These are phyloP conservation scores for Agrilus biguttatus DNA, from an alignment of 2,888 invertebrate genomes.

Conservation along the genomic window DNA sequence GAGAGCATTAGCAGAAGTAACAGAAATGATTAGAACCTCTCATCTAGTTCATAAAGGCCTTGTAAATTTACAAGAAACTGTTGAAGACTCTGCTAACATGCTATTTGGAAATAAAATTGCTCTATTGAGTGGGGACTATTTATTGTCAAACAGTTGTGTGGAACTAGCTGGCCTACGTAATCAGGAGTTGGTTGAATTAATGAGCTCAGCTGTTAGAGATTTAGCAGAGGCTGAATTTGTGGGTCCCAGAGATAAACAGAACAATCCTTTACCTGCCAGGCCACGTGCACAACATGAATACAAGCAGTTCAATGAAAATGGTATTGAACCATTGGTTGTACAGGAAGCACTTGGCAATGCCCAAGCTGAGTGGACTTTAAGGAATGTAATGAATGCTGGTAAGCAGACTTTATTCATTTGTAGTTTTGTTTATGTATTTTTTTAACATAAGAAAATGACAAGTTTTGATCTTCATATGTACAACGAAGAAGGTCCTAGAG, in stretches of 20 bases:
- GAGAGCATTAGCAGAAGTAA: slow-evolving; percentile 82
- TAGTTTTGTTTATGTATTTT: no score
- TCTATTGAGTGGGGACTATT: slow-evolving; percentile 75
- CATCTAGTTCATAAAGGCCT: slow-evolving; percentile 72
- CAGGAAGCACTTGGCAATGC: slow-evolving; percentile 42
- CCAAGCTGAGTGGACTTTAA: slow-evolving; percentile 62
- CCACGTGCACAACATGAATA: slow-evolving; percentile 31
- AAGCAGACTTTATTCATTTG: background rate
- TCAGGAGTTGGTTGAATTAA: slow-evolving; percentile 73
- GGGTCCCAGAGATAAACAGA: slow-evolving; percentile 71
- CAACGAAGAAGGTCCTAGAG: no score
- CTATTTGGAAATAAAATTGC: slow-evolving; percentile 93
- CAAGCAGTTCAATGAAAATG: slow-evolving; percentile 17
- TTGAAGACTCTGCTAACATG: slow-evolving; percentile 55
- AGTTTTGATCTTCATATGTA: no score
- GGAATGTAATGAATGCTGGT: slow-evolving; percentile 69
- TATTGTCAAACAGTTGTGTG: slow-evolving; percentile 76
- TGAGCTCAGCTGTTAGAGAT: slow-evolving; percentile 79
- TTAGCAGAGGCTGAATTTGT: slow-evolving; percentile 83
- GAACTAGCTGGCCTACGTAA: slow-evolving; percentile 71
- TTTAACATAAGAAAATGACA: no score
- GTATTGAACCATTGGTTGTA: slow-evolving; percentile 25
- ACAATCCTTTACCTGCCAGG: slow-evolving; percentile 63
- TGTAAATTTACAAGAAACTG: slow-evolving; percentile 60
- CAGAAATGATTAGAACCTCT: slow-evolving; percentile 90